A percentile compares a stretch with the other conserved stretches of the same genome.
These are phyloP conservation scores for Drosophila meridionalis DNA, from an alignment of 2,888 invertebrate species.

Conservation along the genomic window DNA sequence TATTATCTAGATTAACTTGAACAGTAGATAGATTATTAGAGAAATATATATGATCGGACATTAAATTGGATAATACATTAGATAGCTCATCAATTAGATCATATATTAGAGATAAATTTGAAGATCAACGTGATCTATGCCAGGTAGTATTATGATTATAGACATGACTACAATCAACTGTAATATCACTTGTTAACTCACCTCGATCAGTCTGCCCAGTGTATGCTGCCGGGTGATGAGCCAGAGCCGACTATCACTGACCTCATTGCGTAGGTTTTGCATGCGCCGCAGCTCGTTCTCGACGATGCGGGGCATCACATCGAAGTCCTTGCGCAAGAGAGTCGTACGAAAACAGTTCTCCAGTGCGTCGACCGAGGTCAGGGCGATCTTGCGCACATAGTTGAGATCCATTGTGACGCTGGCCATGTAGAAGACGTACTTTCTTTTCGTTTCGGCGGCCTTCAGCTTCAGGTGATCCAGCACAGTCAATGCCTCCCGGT, in stretches of 20 bases:
- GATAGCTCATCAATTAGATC: no score
- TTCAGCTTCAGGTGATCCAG: constrained; percentile 33
- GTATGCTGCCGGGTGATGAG: constrained; percentile 46
- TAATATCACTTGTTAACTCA: constrained; percentile 7
- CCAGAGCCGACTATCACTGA: constrained; percentile 43
- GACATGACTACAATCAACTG: no score
- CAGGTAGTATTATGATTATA: no score
- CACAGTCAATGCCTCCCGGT: not conserved
- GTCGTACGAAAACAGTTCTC: constrained; percentile 19
- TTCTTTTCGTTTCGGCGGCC: constrained; percentile 13
- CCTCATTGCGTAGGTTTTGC: constrained; percentile 44
- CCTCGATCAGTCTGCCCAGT: constrained; percentile 48
- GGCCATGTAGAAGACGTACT: not conserved
- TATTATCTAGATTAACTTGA: no score
- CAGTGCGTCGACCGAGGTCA: not conserved
- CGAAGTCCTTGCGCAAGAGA: constrained; percentile 39
- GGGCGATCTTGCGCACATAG: not conserved
- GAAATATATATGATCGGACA: no score
- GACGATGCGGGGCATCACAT: constrained; percentile 29
- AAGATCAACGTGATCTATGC: no score
- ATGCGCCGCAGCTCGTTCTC: constrained; percentile 42
- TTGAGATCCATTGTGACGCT: constrained; percentile 30
- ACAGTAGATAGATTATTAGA: no score
- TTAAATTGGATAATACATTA: no score
- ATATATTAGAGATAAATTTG: no score